phyloP scores from a whole-genome alignment of 2,797 vertebrate genomes.

The Pangasius macronema region DNA sequence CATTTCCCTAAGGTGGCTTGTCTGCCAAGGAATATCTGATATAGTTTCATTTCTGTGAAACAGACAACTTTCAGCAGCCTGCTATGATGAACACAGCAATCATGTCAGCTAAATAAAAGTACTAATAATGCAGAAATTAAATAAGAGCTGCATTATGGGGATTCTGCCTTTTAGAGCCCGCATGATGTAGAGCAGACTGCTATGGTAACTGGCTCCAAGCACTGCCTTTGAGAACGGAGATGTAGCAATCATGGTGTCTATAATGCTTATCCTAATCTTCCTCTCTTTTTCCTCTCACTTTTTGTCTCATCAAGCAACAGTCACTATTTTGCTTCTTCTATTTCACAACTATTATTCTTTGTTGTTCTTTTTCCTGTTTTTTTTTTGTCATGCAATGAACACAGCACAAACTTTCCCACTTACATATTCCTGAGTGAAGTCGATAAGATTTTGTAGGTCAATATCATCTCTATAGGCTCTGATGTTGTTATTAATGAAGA shows the following conservation, averaged over 20 bases:
- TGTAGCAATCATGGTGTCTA: neutral
- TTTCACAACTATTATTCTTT: neutral
- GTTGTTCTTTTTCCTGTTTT: neutral
- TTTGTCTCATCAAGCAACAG: neutral
- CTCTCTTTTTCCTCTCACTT: neutral
- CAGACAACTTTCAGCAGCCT: neutral
- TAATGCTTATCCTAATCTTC: neutral
- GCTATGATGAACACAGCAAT: neutral
- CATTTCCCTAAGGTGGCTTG: neutral
- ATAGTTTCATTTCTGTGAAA: neutral
- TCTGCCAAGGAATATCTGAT: neutral
- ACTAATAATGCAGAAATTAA: neutral
- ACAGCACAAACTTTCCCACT: slow-evolving; percentile 58
- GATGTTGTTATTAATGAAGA: slow-evolving; percentile 99
- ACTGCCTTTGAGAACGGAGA: neutral
- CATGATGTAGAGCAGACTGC: slow-evolving; percentile 25
- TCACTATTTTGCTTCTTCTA: neutral
- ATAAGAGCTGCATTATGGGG: neutral
- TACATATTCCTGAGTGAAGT: slow-evolving; percentile 99
- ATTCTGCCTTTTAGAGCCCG: neutral
- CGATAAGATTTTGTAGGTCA: slow-evolving; percentile 98
- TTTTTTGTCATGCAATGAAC: neutral
- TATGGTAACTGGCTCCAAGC: slow-evolving; percentile 35
- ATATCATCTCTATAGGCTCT: slow-evolving; percentile 97
- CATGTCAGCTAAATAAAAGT: slow-evolving; percentile 13